phyloP scores from a whole-genome alignment of 64 coral and sea anemone species.

The Actinia equina region DNA sequence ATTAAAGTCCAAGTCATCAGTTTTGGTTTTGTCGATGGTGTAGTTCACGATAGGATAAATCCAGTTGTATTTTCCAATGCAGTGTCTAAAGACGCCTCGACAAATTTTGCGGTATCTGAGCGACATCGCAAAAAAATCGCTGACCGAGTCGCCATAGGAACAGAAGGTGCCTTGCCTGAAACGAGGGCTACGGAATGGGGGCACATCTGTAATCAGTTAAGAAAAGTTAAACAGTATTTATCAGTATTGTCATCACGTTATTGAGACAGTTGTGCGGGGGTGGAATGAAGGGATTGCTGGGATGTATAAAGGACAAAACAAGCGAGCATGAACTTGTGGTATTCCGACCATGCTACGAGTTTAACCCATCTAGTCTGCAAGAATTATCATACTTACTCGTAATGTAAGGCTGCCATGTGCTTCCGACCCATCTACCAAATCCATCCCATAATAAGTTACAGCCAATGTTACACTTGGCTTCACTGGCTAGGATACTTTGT shows the following conservation, averaged over 20 bases:
- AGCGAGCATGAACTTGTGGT: too few species aligned
- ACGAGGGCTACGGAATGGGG: neutral
- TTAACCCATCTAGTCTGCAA: too few species aligned
- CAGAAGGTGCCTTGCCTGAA: slow-evolving; percentile 45
- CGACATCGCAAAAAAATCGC: slow-evolving; percentile 76
- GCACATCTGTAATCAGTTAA: slow-evolving; percentile 5
- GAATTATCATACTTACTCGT: slow-evolving; percentile 28
- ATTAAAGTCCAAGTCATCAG: slow-evolving; percentile 68
- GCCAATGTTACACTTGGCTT: slow-evolving; percentile 42
- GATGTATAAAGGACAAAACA: too few species aligned
- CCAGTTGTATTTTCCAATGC: slow-evolving; percentile 85
- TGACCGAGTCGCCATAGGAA: slow-evolving; percentile 74
- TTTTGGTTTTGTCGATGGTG: slow-evolving; percentile 52
- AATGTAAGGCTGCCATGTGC: slow-evolving; percentile 52
- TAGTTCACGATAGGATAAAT: slow-evolving; percentile 76
- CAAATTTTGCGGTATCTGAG: slow-evolving; percentile 57
- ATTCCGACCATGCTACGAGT: too few species aligned
- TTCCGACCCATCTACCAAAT: slow-evolving; percentile 66
- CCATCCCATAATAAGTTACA: slow-evolving; percentile 91
- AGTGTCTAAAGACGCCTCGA: slow-evolving; percentile 47
- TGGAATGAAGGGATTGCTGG: too few species aligned
- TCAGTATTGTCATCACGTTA: too few species aligned
- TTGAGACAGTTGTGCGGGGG: too few species aligned
- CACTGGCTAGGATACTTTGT: neutral
- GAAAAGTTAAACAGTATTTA: too few species aligned